phyloP scores from a whole-genome alignment of 1,140 invertebrate species.

The Mylabris phalerata region DNA sequence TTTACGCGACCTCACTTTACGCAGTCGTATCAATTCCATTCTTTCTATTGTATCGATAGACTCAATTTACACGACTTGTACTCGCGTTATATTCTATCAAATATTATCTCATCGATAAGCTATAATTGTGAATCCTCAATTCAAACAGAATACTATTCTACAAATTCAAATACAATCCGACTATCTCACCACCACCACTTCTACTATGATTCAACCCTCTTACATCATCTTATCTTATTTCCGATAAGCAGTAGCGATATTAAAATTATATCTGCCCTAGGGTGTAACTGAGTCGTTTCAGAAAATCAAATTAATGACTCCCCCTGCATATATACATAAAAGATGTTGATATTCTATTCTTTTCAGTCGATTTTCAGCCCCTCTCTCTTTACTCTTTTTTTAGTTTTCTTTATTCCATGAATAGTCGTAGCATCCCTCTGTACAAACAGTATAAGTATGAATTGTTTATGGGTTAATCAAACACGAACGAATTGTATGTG shows the following conservation, averaged over 20 bases:
- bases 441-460: conserved; percentile 29
- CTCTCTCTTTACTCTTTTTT: conserved; percentile 9
- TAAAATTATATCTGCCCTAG: conserved; percentile 5
- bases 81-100: no score
- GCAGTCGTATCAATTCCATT: no score
- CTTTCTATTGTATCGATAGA: no score
- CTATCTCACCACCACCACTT: no score
- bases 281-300: neutral
- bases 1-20: no score
- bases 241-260: conserved; percentile 7
- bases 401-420: neutral
- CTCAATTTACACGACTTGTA: no score
- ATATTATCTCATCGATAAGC: no score
- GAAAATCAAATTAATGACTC: no score
- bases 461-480: conserved; percentile 40
- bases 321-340: no score
- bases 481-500: conserved; percentile 1
- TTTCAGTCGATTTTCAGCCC: conserved; percentile 31
- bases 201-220: neutral
- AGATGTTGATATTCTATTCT: neutral
- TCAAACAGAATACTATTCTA: neutral
- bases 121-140: no score
- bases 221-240: neutral
- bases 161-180: neutral
- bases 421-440: no score